phyloP scores from a whole-genome alignment of 2,113 vertebrate species.

The Himantopus leucocephalus region DNA sequence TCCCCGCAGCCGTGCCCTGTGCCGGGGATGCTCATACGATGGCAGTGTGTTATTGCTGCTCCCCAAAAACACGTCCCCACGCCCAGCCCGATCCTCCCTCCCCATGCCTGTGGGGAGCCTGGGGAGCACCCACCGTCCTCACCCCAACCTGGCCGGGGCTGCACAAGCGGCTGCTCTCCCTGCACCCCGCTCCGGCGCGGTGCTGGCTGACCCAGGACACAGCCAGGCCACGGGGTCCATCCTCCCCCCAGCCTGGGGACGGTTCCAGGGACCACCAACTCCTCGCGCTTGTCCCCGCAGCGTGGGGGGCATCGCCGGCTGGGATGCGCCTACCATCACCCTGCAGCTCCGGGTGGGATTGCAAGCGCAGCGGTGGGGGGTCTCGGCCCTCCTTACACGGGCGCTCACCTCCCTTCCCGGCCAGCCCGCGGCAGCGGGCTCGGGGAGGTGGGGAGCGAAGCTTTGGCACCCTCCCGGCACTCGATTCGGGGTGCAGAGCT shows the following conservation, averaged over 20 bases:
- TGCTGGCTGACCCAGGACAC: neutral
- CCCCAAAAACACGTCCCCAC: fast-evolving
- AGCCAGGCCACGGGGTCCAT: fast-evolving
- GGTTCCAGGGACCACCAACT: neutral
- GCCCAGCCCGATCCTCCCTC: neutral
- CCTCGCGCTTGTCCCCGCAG: fast-evolving
- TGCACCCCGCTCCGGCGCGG: fast-evolving
- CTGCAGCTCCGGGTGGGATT: neutral
- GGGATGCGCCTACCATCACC: neutral
- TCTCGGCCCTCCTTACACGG: fast-evolving
- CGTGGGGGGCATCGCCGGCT: fast-evolving
- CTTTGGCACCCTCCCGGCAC: neutral
- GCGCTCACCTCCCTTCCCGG: fast-evolving
- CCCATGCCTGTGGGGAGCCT: neutral
- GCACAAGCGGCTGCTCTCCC: neutral
- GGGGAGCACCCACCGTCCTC: neutral
- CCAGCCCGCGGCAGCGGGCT: fast-evolving
- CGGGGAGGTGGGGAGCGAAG: fast-evolving
- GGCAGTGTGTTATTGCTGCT: fast-evolving
- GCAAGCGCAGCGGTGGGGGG: fast-evolving
- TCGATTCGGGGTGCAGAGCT: neutral
- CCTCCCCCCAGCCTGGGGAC: fast-evolving
- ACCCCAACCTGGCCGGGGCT: neutral
- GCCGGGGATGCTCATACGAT: fast-evolving
- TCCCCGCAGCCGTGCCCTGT: neutral